Evolutionary conservation across 2,888 invertebrate genomes (phyloP).

Genomic region (Eulithis prunata): DNA sequence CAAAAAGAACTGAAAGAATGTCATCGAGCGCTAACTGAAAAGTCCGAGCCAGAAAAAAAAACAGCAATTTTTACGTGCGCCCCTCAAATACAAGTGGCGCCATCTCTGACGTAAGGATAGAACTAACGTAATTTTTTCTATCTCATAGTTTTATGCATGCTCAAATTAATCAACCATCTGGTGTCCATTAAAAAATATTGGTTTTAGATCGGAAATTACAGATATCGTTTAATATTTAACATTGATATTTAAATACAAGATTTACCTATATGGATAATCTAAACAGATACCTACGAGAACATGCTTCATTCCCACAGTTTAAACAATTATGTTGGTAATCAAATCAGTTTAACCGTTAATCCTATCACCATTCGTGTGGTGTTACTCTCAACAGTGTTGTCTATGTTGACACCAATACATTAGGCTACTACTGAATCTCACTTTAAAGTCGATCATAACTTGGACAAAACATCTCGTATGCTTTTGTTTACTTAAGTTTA

Average conservation of each 20-base stretch:
- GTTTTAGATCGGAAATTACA: too few relatives aligned
- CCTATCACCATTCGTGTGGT: conserved; percentile 68
- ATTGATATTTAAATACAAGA: too few relatives aligned
- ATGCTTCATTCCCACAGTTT: background rate
- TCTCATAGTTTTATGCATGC: too few relatives aligned
- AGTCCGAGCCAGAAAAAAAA: background rate
- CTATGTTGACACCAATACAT: conserved; percentile 60
- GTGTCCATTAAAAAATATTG: too few relatives aligned
- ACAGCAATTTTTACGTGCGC: background rate
- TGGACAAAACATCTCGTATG: too few relatives aligned
- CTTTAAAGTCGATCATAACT: conserved; percentile 37
- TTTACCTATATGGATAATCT: too few relatives aligned
- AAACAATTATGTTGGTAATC: conserved; percentile 36
- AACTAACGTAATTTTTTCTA: background rate
- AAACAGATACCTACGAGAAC: too few relatives aligned
- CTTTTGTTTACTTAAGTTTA: too few relatives aligned
- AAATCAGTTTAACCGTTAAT: conserved; percentile 63
- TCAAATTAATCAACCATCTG: too few relatives aligned
- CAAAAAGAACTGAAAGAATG: too few relatives aligned
- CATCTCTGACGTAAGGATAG: background rate
- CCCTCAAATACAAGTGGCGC: background rate
- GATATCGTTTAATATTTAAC: too few relatives aligned
- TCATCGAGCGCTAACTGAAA: too few relatives aligned
- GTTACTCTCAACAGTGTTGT: conserved; percentile 53
- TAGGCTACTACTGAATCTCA: conserved; percentile 47